Evolutionary conservation across 2,888 invertebrate genomes (phyloP).

Genomic region (Heliconius cydno): DNA sequence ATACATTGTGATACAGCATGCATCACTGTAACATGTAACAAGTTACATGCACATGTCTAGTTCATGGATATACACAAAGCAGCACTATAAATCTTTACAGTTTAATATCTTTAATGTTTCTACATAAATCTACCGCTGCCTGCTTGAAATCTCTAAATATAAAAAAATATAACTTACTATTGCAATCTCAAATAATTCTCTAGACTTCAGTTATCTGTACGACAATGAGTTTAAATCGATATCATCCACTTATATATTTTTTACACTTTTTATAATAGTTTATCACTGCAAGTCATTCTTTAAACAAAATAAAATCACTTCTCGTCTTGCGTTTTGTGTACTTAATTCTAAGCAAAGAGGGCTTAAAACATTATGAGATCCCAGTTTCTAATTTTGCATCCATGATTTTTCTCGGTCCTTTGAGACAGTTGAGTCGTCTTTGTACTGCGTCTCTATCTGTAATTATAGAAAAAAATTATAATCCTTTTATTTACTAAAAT

Average conservation of each 20-base stretch:
- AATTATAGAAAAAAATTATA: slow-evolving; percentile 10
- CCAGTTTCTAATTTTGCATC: slow-evolving; percentile 79
- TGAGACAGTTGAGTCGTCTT: slow-evolving; percentile 88
- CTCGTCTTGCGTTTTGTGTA: slow-evolving; percentile 69
- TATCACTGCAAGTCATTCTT: slow-evolving; percentile 65
- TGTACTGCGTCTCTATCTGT: slow-evolving; percentile 98
- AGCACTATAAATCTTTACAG: slow-evolving; percentile 60
- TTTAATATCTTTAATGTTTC: slow-evolving; percentile 60
- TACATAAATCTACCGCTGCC: slow-evolving; percentile 60
- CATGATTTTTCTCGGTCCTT: slow-evolving; percentile 79
- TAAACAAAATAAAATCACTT: slow-evolving; percentile 83
- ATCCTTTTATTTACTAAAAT: neutral
- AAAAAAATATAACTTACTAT: slow-evolving; percentile 81
- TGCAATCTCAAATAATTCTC: slow-evolving; percentile 77
- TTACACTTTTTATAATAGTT: slow-evolving; percentile 68
- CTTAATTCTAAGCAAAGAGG: slow-evolving; percentile 62
- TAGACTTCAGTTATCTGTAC: slow-evolving; percentile 65
- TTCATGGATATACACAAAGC: slow-evolving; percentile 62
- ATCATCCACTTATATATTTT: slow-evolving; percentile 75
- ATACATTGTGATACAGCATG: slow-evolving; percentile 4
- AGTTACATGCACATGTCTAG: neutral
- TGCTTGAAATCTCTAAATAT: slow-evolving; percentile 64
- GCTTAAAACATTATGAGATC: slow-evolving; percentile 78
- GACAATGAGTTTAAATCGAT: slow-evolving; percentile 66
- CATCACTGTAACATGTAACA: neutral